Conservation (phyloP, 2,888 invertebrate species). For the Aleiodes testaceus region DNA sequence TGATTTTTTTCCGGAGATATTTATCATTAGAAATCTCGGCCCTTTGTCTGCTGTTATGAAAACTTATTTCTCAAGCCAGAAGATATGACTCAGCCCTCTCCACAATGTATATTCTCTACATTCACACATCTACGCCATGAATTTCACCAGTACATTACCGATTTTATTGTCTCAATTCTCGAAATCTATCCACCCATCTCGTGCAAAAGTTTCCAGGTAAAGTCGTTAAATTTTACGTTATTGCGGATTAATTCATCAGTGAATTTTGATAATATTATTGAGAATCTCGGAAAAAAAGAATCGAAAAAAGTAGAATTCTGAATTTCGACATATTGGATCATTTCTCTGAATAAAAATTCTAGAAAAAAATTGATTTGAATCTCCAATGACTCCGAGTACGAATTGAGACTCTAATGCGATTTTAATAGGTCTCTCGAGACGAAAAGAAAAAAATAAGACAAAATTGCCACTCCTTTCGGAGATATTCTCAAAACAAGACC, state of each 20-base stretch:
- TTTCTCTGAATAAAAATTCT: slow-evolving; percentile 7
- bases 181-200: slow-evolving; percentile 20
- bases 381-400: not conserved
- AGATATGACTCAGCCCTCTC: slow-evolving; percentile 8
- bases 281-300: too few relatives aligned
- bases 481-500: too few relatives aligned
- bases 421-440: slow-evolving; percentile 8
- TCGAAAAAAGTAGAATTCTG: too few relatives aligned
- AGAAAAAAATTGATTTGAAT: not conserved
- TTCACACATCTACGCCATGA: not conserved
- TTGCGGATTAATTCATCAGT: too few relatives aligned
- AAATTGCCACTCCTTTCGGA: too few relatives aligned
- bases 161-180: slow-evolving; percentile 29
- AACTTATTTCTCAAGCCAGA: slow-evolving; percentile 1
- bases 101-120: too few relatives aligned
- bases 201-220: not conserved
- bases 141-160: slow-evolving; percentile 13
- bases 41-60: slow-evolving; percentile 23
- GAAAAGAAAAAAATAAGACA: not conserved
- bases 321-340: not conserved
- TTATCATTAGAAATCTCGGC: slow-evolving; percentile 3
- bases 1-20: not conserved
- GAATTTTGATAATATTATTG: too few relatives aligned
- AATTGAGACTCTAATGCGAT: slow-evolving; percentile 15
- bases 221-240: too few relatives aligned